A percentile compares a stretch with the other conserved stretches of the same genome.
These are phyloP conservation scores for Engraulis encrasicolus DNA, from an alignment of 2,113 vertebrate species.

Conservation along the genomic window DNA sequence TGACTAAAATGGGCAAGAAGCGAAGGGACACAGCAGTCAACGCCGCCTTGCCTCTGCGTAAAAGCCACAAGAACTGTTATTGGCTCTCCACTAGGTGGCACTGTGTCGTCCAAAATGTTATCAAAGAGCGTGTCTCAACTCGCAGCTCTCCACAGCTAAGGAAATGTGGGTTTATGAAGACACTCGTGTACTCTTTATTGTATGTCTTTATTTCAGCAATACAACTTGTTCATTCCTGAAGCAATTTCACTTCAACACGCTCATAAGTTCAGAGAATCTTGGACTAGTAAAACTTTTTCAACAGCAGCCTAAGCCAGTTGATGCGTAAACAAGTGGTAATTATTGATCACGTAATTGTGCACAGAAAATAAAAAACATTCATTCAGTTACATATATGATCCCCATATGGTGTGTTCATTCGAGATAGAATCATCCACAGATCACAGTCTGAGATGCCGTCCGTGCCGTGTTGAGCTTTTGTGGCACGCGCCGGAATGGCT, in stretches of 20 bases:
- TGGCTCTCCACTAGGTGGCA: constrained; percentile 58
- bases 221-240: background rate
- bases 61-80: background rate
- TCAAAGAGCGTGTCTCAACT: background rate
- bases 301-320: background rate
- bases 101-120: background rate
- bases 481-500: background rate
- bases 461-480: background rate
- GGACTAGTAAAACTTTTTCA: background rate
- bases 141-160: background rate
- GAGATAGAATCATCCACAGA: background rate
- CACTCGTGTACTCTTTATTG: background rate
- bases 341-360: background rate
- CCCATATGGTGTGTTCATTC: background rate
- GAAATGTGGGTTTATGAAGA: background rate
- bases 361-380: background rate
- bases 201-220: background rate
- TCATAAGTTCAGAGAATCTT: background rate
- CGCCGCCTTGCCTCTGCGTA: constrained; percentile 13
- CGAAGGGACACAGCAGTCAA: constrained; percentile 38
- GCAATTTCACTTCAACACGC: background rate
- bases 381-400: background rate
- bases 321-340: background rate
- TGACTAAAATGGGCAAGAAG: constrained; percentile 74
- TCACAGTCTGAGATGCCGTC: background rate